Evolutionary conservation across 1,140 invertebrate species (phyloP).

Genomic region (Drosophila sucinea): DNA sequence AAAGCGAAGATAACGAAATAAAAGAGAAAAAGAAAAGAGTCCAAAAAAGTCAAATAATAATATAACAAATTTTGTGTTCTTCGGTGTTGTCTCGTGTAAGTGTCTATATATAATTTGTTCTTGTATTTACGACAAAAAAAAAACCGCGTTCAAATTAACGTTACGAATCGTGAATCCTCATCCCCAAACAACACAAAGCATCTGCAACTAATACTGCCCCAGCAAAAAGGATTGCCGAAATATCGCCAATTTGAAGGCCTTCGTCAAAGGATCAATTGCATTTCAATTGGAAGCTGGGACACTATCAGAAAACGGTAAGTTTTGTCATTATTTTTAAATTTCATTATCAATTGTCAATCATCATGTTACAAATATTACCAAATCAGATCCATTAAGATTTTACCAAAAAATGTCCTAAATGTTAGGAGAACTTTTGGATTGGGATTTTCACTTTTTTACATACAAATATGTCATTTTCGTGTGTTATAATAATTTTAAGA

Average conservation of each 20-base stretch:
- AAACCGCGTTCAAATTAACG: constrained; percentile 15
- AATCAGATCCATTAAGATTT: too few relatives aligned
- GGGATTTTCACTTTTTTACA: too few relatives aligned
- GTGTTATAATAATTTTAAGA: too few relatives aligned
- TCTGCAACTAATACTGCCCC: neutral
- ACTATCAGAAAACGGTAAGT: constrained; percentile 27
- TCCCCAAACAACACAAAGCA: neutral
- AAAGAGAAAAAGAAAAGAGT: constrained; percentile 17
- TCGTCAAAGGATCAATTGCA: neutral
- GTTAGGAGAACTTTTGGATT: too few relatives aligned
- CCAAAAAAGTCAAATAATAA: constrained; percentile 44
- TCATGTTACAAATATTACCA: too few relatives aligned
- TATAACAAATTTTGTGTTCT: constrained; percentile 77
- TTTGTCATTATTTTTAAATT: too few relatives aligned
- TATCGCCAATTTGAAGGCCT: too few relatives aligned
- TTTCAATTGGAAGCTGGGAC: neutral
- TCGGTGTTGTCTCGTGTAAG: constrained; percentile 78
- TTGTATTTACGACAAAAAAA: constrained; percentile 63
- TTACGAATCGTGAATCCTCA: neutral
- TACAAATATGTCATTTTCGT: too few relatives aligned
- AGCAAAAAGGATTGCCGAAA: neutral
- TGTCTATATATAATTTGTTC: constrained; percentile 79
- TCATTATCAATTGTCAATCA: too few relatives aligned
- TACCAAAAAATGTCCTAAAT: too few relatives aligned
- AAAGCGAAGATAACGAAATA: constrained; percentile 59